A percentile compares a stretch with the other conserved stretches of the same genome.
Conservation (phyloP, 2,797 vertebrate species). For the Chrysolophus pictus region DNA sequence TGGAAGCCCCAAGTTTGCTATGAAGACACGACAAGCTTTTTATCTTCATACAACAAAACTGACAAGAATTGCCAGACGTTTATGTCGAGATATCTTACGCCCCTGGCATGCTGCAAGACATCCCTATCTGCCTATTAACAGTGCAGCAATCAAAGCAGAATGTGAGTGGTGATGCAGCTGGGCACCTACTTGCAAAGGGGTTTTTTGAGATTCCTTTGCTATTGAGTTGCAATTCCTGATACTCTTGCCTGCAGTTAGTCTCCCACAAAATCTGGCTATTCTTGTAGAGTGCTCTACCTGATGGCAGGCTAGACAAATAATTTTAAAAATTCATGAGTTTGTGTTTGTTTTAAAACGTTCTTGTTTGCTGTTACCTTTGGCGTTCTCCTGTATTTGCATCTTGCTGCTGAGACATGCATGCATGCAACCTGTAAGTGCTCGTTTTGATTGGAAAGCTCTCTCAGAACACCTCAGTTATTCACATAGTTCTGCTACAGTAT, state of each 20-base stretch:
- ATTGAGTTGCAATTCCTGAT: background rate
- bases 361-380: background rate
- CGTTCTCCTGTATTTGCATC: background rate
- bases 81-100: conserved; percentile 93
- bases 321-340: background rate
- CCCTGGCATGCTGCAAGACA: conserved; percentile 90
- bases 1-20: conserved; percentile 95
- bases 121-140: conserved; percentile 95
- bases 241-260: background rate
- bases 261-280: background rate
- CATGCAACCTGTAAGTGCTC: background rate
- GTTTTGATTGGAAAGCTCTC: background rate
- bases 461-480: background rate
- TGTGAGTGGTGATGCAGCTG: conserved; percentile 81
- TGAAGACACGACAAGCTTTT: conserved; percentile 98
- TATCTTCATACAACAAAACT: conserved; percentile 92
- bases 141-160: conserved; percentile 94
- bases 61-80: conserved; percentile 88
- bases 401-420: background rate
- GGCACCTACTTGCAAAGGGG: background rate
- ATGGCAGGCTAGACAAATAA: background rate
- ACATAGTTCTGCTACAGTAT: background rate
- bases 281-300: background rate
- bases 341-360: background rate
- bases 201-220: background rate